A percentile compares a stretch with the other conserved stretches of the same genome.
Evolutionary conservation across 2,113 vertebrate genomes (phyloP).

Genomic region (Catharus bicknelli): DNA sequence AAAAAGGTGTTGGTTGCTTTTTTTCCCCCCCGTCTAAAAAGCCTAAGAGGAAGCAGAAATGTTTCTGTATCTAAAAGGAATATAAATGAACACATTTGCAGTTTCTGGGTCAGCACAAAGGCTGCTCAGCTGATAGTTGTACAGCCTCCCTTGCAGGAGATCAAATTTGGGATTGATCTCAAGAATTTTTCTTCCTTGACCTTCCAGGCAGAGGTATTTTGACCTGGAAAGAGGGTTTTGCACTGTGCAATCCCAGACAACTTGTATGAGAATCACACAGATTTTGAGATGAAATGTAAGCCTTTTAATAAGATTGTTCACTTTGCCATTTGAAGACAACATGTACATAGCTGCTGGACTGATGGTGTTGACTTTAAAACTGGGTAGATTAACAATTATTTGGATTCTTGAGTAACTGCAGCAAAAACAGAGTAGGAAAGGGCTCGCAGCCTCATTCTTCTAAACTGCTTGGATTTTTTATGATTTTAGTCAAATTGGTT

Average conservation of each 20-base stretch:
- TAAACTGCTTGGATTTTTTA: not conserved
- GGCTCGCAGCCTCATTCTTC: not conserved
- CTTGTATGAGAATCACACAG: not conserved
- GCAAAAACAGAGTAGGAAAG: not conserved
- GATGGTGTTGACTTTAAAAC: not conserved
- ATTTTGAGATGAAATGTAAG: not conserved
- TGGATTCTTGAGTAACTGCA: not conserved
- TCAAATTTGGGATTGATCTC: slow-evolving; percentile 17
- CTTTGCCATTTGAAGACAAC: not conserved
- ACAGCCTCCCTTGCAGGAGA: not conserved
- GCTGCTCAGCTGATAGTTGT: slow-evolving; percentile 24
- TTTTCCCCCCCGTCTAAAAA: not conserved
- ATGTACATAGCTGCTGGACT: not conserved
- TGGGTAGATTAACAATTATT: not conserved
- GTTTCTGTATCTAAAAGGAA: slow-evolving; percentile 64
- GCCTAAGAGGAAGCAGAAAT: slow-evolving; percentile 51
- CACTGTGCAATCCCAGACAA: not conserved
- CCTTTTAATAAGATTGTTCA: not conserved
- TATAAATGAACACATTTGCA: slow-evolving; percentile 60
- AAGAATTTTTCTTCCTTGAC: slow-evolving; percentile 20
- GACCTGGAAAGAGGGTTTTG: not conserved
- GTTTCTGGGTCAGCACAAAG: slow-evolving; percentile 70
- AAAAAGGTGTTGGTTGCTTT: slow-evolving; percentile 25
- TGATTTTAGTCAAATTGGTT: not conserved
- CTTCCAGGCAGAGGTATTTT: not conserved